These are phyloP conservation scores for Tupiocoris notatus DNA, from an alignment of 2,888 invertebrate genomes.

Conservation along the genomic window DNA sequence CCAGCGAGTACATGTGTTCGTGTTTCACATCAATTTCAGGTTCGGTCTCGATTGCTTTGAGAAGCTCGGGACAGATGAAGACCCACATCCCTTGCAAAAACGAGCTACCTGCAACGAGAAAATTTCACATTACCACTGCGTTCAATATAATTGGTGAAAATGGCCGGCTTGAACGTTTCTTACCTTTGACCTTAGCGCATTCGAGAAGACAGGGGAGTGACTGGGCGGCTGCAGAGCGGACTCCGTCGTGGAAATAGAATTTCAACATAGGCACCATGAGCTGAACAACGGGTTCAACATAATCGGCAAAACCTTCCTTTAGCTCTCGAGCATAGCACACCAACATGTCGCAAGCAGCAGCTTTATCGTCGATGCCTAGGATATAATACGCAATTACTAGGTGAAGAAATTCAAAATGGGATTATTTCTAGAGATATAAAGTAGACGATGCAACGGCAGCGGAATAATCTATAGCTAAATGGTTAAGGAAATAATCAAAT, in stretches of 20 bases:
- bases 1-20: conserved; percentile 65
- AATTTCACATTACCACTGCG: no score
- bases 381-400: no score
- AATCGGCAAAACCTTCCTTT: conserved; percentile 78
- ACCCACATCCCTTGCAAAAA: conserved; percentile 78
- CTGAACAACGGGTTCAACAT: conserved; percentile 76
- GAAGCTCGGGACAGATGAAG: conserved; percentile 79
- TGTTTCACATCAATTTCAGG: conserved; percentile 84
- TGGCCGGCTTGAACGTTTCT: no score
- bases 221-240: conserved; percentile 89
- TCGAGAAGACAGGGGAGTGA: conserved; percentile 83
- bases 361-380: conserved; percentile 86
- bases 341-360: conserved; percentile 93
- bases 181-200: conserved; percentile 80
- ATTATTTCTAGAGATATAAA: no score
- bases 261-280: conserved; percentile 86
- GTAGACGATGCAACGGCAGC: no score
- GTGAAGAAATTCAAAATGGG: no score
- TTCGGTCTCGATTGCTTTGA: conserved; percentile 86
- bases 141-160: no score
- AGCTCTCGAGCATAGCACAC: conserved; percentile 92
- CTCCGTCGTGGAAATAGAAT: conserved; percentile 91
- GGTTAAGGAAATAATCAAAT: no score
- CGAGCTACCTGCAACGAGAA: conserved; percentile 56
- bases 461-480: no score